Percentiles rank a stretch among this genome's conserved stretches.
Conservation (phyloP, 2,113 vertebrate genomes). For the Odontesthes bonariensis region DNA sequence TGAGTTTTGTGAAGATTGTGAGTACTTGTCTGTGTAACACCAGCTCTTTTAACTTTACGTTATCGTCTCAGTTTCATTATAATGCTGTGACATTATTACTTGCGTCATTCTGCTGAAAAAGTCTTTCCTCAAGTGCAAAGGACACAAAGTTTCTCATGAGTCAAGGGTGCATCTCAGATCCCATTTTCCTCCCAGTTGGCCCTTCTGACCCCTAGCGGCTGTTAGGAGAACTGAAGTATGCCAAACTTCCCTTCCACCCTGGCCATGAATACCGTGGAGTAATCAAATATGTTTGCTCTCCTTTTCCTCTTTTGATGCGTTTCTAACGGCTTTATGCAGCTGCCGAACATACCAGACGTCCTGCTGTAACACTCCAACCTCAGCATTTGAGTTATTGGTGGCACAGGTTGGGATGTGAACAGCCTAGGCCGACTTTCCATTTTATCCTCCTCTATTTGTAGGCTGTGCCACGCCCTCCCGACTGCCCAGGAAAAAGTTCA, state of each 20-base stretch:
- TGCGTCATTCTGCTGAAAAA: neutral
- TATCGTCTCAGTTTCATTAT: too few relatives aligned
- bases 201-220: conserved; percentile 37
- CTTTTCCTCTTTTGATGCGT: neutral
- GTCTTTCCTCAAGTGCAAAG: neutral
- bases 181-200: neutral
- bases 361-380: neutral
- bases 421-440: conserved; percentile 32
- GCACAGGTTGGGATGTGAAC: neutral
- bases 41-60: too few relatives aligned
- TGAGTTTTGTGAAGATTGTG: too few relatives aligned
- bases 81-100: too few relatives aligned
- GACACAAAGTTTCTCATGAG: neutral
- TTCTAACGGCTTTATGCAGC: neutral
- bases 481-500: conserved; percentile 29
- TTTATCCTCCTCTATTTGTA: conserved; percentile 44
- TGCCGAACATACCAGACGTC: neutral
- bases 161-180: neutral
- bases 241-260: neutral
- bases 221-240: neutral
- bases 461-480: conserved; percentile 47
- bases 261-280: neutral
- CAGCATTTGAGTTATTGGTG: neutral
- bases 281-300: neutral
- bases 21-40: too few relatives aligned